Conservation (phyloP, 2,888 invertebrate genomes). For the Drosophila heteroneura region DNA sequence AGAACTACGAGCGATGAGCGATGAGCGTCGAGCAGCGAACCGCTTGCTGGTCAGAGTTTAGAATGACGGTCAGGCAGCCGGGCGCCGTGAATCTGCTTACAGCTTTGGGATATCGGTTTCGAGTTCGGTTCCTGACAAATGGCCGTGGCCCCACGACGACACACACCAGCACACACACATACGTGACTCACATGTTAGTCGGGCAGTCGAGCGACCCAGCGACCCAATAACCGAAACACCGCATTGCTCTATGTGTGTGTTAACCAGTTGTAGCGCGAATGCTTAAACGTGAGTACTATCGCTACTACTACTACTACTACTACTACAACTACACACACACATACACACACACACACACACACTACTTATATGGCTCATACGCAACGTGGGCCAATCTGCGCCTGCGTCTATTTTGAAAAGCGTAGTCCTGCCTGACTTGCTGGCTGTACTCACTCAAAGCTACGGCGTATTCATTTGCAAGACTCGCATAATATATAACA, state of each 20-base stretch:
- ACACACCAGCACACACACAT: not conserved
- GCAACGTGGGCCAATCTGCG: slow-evolving; percentile 60
- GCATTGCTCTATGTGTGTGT: not conserved
- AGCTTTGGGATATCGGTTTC: slow-evolving; percentile 50
- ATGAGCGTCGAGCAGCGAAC: slow-evolving; percentile 5
- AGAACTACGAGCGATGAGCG: not conserved
- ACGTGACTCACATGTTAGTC: not conserved
- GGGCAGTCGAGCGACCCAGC: slow-evolving; percentile 42
- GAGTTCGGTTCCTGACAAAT: slow-evolving; percentile 52
- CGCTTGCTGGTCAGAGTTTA: slow-evolving; percentile 38
- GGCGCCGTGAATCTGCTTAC: slow-evolving; percentile 53
- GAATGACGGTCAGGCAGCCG: slow-evolving; percentile 31
- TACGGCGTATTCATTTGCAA: slow-evolving; percentile 6
- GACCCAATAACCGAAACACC: slow-evolving; percentile 45
- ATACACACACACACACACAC: slow-evolving; percentile 2
- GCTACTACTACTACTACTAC: not conserved
- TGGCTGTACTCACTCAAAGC: not conserved
- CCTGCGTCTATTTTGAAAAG: slow-evolving; percentile 71
- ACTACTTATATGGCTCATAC: slow-evolving; percentile 44
- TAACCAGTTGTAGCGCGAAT: slow-evolving; percentile 38
- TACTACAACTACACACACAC: slow-evolving; percentile 2
- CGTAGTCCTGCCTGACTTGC: slow-evolving; percentile 50
- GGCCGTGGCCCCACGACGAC: slow-evolving; percentile 45
- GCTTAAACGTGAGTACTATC: slow-evolving; percentile 47
- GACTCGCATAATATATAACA: not conserved